Percentiles rank a stretch among this genome's conserved stretches.
Conservation (phyloP, 1,140 invertebrate species). For the Chrysopa pallens region DNA sequence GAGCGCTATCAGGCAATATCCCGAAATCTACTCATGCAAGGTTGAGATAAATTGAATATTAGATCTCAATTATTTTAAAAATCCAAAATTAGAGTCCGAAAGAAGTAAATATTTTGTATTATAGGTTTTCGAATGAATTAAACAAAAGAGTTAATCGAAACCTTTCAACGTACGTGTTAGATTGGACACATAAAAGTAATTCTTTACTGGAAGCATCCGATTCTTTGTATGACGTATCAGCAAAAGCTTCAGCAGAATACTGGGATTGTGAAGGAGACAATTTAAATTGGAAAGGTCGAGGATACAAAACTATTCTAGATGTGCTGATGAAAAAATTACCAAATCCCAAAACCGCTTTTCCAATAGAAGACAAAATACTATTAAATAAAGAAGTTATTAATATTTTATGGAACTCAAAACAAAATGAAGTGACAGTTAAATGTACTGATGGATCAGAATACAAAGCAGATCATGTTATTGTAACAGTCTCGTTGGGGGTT, state of each 20-base stretch:
- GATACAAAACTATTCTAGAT: constrained; percentile 36
- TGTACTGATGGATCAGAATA: constrained; percentile 38
- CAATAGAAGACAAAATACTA: constrained; percentile 20
- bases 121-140: too few relatives aligned
- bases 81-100: too few relatives aligned
- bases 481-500: constrained; percentile 48
- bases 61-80: too few relatives aligned
- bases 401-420: constrained; percentile 23
- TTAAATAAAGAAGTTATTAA: constrained; percentile 27
- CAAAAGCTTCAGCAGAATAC: constrained; percentile 30
- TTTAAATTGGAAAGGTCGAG: constrained; percentile 39
- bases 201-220: constrained; percentile 35
- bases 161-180: constrained; percentile 8
- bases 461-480: constrained; percentile 42
- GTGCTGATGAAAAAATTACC: constrained; percentile 25
- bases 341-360: constrained; percentile 7
- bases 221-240: constrained; percentile 38
- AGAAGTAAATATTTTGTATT: too few relatives aligned
- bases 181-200: constrained; percentile 33
- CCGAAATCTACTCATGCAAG: too few relatives aligned
- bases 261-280: constrained; percentile 36
- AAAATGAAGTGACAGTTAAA: constrained; percentile 18
- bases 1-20: too few relatives aligned
- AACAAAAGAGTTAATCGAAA: too few relatives aligned
- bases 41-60: too few relatives aligned